A percentile compares a stretch with the other conserved stretches of the same genome.
Evolutionary conservation across 1,140 invertebrate species (phyloP).

Genomic region (Yoshiicerus persimilis): DNA sequence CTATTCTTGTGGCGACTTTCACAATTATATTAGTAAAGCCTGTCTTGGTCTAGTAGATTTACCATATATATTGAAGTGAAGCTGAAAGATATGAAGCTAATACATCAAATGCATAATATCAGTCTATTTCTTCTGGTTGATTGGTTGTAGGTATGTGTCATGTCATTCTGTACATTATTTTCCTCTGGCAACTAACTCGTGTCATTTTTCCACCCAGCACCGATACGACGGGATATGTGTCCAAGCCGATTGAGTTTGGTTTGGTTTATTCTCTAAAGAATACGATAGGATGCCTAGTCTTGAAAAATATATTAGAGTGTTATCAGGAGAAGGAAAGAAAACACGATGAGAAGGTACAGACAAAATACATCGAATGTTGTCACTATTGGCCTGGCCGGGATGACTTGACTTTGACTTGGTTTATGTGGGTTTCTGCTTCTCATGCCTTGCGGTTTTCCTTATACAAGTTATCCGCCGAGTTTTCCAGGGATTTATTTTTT

Average conservation of each 20-base stretch:
- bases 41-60: not conserved
- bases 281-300: not conserved
- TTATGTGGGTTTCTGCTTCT: not conserved
- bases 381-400: not conserved
- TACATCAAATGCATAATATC: not conserved
- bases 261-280: not conserved
- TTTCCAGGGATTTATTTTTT: not conserved
- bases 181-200: not conserved
- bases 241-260: not conserved
- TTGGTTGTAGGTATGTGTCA: not conserved
- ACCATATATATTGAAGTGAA: not conserved
- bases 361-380: not conserved
- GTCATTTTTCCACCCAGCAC: not conserved
- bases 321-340: not conserved
- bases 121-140: not conserved
- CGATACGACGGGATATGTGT: not conserved
- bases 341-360: not conserved
- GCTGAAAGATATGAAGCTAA: not conserved
- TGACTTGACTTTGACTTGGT: not conserved
- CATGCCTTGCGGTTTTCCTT: not conserved
- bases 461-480: not conserved
- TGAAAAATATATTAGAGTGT: not conserved
- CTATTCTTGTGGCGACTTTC: not conserved
- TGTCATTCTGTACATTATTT: not conserved
- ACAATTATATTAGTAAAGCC: not conserved